These are phyloP conservation scores for Camelus bactrianus DNA, from an alignment of 2,113 vertebrate species.

Conservation along the genomic window DNA sequence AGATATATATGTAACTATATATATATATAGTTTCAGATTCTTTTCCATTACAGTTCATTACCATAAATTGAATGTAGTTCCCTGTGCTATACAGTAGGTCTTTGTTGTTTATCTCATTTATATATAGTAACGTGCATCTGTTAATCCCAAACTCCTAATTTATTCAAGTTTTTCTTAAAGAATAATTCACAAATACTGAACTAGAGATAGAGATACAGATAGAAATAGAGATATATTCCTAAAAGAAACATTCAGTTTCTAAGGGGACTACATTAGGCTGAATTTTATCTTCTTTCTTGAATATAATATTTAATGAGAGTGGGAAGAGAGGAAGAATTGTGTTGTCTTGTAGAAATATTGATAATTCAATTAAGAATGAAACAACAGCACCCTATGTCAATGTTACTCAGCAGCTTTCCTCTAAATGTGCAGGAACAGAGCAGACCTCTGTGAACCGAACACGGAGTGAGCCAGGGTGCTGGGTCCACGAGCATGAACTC, in stretches of 20 bases:
- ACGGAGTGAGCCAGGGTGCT: not conserved
- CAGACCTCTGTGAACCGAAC: slow-evolving; percentile 55
- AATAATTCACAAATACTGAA: not conserved
- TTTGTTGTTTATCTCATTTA: too few relatives aligned
- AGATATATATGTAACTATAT: too few relatives aligned
- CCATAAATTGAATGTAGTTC: too few relatives aligned
- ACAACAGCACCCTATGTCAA: slow-evolving; percentile 68
- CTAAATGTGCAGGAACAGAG: slow-evolving; percentile 68
- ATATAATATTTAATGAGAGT: not conserved
- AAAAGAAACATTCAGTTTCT: not conserved
- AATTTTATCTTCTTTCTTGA: slow-evolving; percentile 27
- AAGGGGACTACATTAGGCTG: not conserved
- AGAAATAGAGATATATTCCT: not conserved
- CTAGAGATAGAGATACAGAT: not conserved
- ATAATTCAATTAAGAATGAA: slow-evolving; percentile 81
- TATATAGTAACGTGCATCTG: too few relatives aligned
- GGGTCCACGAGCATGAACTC: not conserved
- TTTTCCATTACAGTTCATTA: too few relatives aligned
- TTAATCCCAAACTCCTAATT: too few relatives aligned
- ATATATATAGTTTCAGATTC: too few relatives aligned
- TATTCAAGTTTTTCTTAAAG: not conserved
- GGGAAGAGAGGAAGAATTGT: not conserved
- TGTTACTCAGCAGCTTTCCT: slow-evolving; percentile 72
- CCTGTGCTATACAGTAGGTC: too few relatives aligned
- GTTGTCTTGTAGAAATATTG: slow-evolving; percentile 66